Evolutionary conservation across 2,888 invertebrate species (phyloP), one percentile per base, ranked within the genome.

Genomic region (Andrena praecox): DNA sequence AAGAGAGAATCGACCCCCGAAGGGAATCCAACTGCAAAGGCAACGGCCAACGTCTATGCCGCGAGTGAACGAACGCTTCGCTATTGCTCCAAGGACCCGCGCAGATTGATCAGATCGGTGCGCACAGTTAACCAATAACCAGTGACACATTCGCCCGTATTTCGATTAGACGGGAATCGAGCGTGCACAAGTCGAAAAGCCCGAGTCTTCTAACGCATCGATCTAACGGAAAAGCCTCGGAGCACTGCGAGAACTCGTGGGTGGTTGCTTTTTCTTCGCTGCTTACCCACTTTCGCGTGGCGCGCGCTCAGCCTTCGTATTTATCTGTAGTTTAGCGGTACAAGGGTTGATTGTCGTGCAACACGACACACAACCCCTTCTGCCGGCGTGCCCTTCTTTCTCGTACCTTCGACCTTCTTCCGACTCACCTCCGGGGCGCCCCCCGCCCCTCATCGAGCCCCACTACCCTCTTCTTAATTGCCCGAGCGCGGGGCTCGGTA

Each of bases 291-390:
- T 84, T 84, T 84, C 73, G 77, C 86, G 87, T 80, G 79, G 81
- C 80, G 72, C 81, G 62, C 20, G 56, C 24, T 42, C 42, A 64
- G 77, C 64, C 77, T 86, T 85, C 87, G 82, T 85, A 90, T 89
- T 88, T 89, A 87, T 89, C 79, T 79, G 84, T 87, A 90, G 90
- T 90, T 90, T 90, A 87, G 74, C 85, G 84, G 84, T 86, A 88
- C 89, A 88, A 87, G 89, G 89, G 88, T 91, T 89, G 89, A 91
- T 91, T 89, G 89, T 88, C 91, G 91, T 89, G 90, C 91, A 90
- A 91, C 91, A 90, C 91, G 91, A 91, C 90, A 91, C 87, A 86
- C 90, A 85, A 87, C 85, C 84, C 81, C 77, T 81, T 71, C 81
- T 83, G 77, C 71, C 66, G 66, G 75, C 78, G 83, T 82, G 87